Conservation (phyloP, 2,797 vertebrate species). For the Coracias cyanogaster region DNA sequence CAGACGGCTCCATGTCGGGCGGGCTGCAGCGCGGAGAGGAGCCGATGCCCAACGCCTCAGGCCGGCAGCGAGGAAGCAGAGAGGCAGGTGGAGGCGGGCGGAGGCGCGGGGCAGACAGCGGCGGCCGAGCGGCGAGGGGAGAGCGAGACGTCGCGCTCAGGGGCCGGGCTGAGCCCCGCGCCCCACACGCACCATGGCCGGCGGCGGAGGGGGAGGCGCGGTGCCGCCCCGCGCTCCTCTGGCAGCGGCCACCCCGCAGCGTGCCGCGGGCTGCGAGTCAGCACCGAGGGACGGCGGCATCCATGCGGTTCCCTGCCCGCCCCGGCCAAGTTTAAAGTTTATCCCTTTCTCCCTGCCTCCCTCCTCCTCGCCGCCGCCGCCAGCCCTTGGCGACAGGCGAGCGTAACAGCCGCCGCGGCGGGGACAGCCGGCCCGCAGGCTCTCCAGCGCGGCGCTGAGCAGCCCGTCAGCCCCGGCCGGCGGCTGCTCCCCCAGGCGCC, state of each 20-base stretch:
- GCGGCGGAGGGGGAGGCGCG: not conserved
- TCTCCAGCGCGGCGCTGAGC: not conserved
- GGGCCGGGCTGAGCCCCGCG: slow-evolving; percentile 41
- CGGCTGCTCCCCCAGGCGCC: not conserved
- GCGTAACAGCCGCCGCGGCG: not conserved
- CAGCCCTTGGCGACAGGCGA: not conserved
- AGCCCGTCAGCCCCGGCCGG: not conserved
- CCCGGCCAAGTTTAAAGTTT: not conserved
- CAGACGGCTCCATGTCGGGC: slow-evolving; percentile 54
- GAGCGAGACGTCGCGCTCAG: slow-evolving; percentile 25
- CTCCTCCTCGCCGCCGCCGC: not conserved
- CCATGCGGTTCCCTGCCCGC: not conserved
- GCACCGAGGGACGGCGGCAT: slow-evolving; percentile 10
- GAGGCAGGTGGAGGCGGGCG: not conserved
- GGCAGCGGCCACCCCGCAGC: not conserved
- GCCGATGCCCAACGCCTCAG: not conserved
- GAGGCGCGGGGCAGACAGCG: not conserved
- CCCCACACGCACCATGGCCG: slow-evolving; percentile 55
- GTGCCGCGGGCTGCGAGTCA: slow-evolving; percentile 12
- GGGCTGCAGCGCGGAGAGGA: not conserved
- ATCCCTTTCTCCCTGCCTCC: not conserved
- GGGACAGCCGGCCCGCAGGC: not conserved
- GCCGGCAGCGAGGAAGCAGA: not conserved
- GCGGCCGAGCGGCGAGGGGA: not conserved
- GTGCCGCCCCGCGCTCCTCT: not conserved